Evolutionary conservation across 2,797 vertebrate species (phyloP), one percentile per base, ranked within the genome.

Genomic region (Choloepus didactylus): DNA sequence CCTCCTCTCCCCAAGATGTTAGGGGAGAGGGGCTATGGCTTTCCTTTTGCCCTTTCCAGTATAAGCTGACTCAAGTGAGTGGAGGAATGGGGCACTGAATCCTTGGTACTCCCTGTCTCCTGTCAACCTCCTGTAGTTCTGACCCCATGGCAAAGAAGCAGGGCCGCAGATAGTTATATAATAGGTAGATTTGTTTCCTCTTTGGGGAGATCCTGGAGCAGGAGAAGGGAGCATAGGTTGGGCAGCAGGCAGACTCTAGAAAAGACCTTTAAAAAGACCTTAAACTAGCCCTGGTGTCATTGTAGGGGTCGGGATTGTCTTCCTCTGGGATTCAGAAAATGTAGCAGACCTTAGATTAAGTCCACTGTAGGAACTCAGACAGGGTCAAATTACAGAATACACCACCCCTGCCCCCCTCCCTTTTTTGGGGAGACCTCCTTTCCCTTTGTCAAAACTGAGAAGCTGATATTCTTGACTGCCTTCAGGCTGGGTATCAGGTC

Each of bases 91-190:
- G 73, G 19, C 49, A 27, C 60, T 44, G 66, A 76, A 72, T 88
- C 46, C 73, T n/a, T 64, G 41, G 9, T 62, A 56, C 29, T 46
- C 18, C 38, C 51, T 54, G 27, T 94, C 14, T 25, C 51, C 85
- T 79, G 15, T 66, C 75, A 72, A 49, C 35, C 77, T 75, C 69
- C 87, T 92, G 31, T 72, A 95, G 87, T 60, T 87, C 91, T 96
- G 90, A 95, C 90, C 94, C 93, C 38, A 23, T 35, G 88, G 73
- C 76, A 89, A 69, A 95, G 80, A 91, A 96, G 46, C 88, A 91
- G 85, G 59, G 67, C 60, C 38, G 82, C 62, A 56, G 56, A 56
- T 11, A 49, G 83, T 97, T 97, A 97, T 54, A 1, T 97, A 97
- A 97, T 51, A 96, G 80, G 56, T 80, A 95, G 87, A 46, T 70